Percentiles rank a stretch among this genome's conserved stretches.
Conservation (phyloP, 1,140 invertebrate species). For the Charaxes varanes region DNA sequence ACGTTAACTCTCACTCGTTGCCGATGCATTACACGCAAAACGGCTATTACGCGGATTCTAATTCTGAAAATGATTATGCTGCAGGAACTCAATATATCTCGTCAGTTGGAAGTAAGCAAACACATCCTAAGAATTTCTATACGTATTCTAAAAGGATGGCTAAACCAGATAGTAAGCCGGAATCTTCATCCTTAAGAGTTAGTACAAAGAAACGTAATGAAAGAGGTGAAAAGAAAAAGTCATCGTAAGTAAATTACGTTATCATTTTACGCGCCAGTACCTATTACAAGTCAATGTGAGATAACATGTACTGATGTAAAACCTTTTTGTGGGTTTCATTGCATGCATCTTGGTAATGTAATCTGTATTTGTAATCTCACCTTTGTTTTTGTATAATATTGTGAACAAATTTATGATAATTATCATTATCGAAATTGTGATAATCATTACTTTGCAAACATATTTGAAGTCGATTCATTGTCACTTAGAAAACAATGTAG, state of each 20-base stretch:
- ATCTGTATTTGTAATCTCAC: too few species aligned
- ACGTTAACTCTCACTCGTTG: slow-evolving; percentile 47
- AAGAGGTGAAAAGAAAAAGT: slow-evolving; percentile 35
- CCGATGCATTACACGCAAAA: slow-evolving; percentile 34
- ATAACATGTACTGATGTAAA: background rate
- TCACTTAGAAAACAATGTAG: too few species aligned
- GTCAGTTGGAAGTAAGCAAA: slow-evolving; percentile 32
- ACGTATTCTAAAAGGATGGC: slow-evolving; percentile 48
- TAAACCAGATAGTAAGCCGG: slow-evolving; percentile 33
- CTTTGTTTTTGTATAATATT: too few species aligned
- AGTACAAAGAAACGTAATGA: slow-evolving; percentile 30
- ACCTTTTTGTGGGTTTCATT: too few species aligned
- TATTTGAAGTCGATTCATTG: too few species aligned
- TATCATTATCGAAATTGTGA: too few species aligned
- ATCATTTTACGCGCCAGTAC: background rate
- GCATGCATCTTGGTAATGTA: too few species aligned
- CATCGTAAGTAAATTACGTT: slow-evolving; percentile 14
- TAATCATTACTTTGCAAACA: too few species aligned
- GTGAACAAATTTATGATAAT: too few species aligned
- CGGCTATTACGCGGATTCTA: slow-evolving; percentile 27
- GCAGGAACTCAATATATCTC: slow-evolving; percentile 29
- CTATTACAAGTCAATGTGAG: background rate
- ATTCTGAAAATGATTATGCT: slow-evolving; percentile 39
- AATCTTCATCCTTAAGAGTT: background rate
- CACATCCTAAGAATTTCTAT: slow-evolving; percentile 47